Base-by-base conservation (phyloP, 1,140 invertebrate genomes). In the Zophobas atratus region DNA sequence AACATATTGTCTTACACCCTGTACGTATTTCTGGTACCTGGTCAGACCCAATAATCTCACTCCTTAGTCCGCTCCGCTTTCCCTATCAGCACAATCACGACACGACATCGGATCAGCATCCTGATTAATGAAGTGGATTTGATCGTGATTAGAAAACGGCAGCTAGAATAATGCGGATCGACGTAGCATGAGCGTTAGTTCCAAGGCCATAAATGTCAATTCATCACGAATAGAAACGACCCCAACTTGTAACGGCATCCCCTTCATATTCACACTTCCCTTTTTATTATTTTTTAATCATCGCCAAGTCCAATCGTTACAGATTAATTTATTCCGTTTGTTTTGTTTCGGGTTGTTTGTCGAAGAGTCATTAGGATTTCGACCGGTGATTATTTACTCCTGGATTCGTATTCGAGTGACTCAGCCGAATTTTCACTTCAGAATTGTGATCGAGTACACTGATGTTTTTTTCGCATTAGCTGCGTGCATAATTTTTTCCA, bases 261-360 rank as follows among this genome's bases (percentile, higher is more conserved):
- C 38, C 77, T 32, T 71, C 73, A 70, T 56, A 72, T 80, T 80
- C 53, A 39, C 78, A 80, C 78, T 77, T 80, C 78, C 78, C 78
- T 80, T 80, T 80, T 80, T 80, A 80, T 80, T 80, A 80, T 80
- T 80, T 77, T 80, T 80, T 77, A 80, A 80, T 80, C 78, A 80
- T 74, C 78, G 78, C 77, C 56, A 73, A 77, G 71, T 79, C 60
- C 70, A 55, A 77, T 63, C 76, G 77, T 77, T 51, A 51, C 75
- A 75, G 78, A 80, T 80, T 80, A 80, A 80, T 80, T 74, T 74
- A 80, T 80, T 77, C 78, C 76, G 78, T 80, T 80, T 80, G 78
- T 80, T 80, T 77, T 79, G 77, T 48, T 79, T 80, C 73, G 67
- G 77, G 72, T 74, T 53, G 73, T 80, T 80, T 43, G 60, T 38